These are phyloP conservation scores for Jaculus jaculus DNA, from an alignment of 2,113 vertebrate species.

Conservation along the genomic window DNA sequence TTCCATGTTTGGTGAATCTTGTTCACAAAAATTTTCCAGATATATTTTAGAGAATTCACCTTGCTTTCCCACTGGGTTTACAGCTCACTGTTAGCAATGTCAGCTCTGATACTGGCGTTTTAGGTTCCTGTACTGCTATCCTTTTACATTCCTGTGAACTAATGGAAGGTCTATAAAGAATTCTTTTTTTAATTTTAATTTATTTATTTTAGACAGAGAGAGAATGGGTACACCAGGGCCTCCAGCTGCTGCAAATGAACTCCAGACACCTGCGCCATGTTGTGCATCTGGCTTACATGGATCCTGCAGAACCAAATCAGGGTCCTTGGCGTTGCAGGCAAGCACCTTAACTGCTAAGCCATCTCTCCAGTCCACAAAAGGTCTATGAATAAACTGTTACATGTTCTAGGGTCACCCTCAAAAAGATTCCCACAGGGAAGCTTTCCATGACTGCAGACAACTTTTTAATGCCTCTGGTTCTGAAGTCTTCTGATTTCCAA, in stretches of 20 bases:
- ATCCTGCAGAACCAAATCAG: too few relatives aligned
- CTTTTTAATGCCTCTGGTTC: not conserved
- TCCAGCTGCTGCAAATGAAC: too few relatives aligned
- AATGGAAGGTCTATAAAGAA: not conserved
- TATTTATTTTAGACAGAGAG: too few relatives aligned
- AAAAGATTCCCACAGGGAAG: not conserved
- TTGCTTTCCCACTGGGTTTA: not conserved
- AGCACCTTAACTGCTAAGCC: too few relatives aligned
- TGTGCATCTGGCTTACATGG: too few relatives aligned
- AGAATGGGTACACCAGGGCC: too few relatives aligned
- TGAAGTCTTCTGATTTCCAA: conserved; percentile 21
- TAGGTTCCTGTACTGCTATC: conserved; percentile 39
- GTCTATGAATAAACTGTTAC: conserved; percentile 34
- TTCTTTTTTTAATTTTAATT: too few relatives aligned
- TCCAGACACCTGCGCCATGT: too few relatives aligned
- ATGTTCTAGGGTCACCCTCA: not conserved
- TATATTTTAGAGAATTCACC: conserved; percentile 2
- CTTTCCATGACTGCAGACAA: not conserved
- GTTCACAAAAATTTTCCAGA: not conserved
- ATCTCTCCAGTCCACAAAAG: too few relatives aligned
- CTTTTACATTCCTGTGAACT: conserved; percentile 16
- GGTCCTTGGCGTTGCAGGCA: too few relatives aligned
- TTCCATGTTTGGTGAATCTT: conserved; percentile 16
- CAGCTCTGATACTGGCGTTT: not conserved
- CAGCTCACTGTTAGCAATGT: conserved; percentile 9